These are phyloP conservation scores for Catocala fraxini DNA, from an alignment of 2,888 invertebrate species.

Conservation along the genomic window DNA sequence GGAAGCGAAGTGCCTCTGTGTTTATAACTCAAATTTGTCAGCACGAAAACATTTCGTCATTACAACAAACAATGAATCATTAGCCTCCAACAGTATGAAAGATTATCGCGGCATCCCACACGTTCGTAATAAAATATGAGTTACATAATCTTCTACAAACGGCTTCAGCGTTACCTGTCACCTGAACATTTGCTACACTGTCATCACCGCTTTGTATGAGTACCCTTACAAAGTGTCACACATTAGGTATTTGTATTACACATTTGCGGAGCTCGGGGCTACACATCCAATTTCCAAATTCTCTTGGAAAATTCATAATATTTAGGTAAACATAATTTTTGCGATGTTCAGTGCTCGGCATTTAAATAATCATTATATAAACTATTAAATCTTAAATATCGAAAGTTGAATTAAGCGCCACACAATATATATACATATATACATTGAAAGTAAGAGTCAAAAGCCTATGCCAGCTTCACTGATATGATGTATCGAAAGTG, in stretches of 20 bases:
- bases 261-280: neutral
- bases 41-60: neutral
- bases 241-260: neutral
- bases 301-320: too few relatives aligned
- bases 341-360: too few relatives aligned
- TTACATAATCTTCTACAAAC: constrained; percentile 3
- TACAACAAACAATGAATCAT: constrained; percentile 9
- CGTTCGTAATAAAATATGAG: constrained; percentile 8
- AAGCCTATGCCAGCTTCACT: too few relatives aligned
- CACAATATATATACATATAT: too few relatives aligned
- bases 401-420: too few relatives aligned
- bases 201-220: neutral
- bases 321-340: too few relatives aligned
- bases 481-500: too few relatives aligned
- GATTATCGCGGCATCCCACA: constrained; percentile 5
- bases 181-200: constrained; percentile 1
- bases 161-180: constrained; percentile 1
- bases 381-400: too few relatives aligned
- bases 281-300: too few relatives aligned
- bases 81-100: neutral
- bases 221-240: neutral
- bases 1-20: neutral
- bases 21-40: neutral
- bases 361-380: too few relatives aligned
- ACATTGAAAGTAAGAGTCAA: too few relatives aligned